Evolutionary conservation across 2,113 vertebrate genomes (phyloP), one percentile per base, ranked within the genome.

Genomic region (Jaculus jaculus): DNA sequence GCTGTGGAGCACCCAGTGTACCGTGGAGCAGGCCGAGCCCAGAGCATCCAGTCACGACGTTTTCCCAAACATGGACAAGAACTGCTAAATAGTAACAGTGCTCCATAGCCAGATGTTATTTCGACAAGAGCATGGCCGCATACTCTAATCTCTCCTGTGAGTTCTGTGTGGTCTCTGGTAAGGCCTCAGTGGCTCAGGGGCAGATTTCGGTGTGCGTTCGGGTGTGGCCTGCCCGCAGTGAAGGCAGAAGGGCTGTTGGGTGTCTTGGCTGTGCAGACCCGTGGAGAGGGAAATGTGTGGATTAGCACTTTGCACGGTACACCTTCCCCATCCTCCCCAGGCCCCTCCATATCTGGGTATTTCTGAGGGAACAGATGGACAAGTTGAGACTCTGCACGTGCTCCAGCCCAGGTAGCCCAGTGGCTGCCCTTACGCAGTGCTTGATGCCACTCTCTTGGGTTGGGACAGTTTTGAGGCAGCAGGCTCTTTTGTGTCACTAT

Each of bases 381-480:
- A 75, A 10, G 65, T 63, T 5, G 34, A 24, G 20, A 1, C 54
- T 32, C 28, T 26, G 4, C 15, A 2, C 23, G 26, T 1, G 0
- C 39, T 20, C 0, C n/a, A 60, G 60, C 28, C 3, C 58, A 0
- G 30, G 42, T 12, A 13, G 20, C 4, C 42, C 51, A 2, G 47
- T 0, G 10, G 23, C 68, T 72, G 13, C 18, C 6, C 47, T 37
- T 12, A 16, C 66, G 12, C 4, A 1, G 4, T 11, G 4, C 1
- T 1, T 1, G 5, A 13, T 3, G 1, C 30, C 5, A 0, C 74
- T 37, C 3, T 91, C 47, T 17, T 8, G 37, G 66, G 4, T 17
- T 34, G 54, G 61, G 78, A 42, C 1, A 5, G 30, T 37, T 63
- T 71, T 17, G 24, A 81, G 28, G 13, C 68, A 24, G 8, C 16